Evolutionary conservation across 2,113 vertebrate genomes (phyloP).

Genomic region (Leptodactylus fuscus): DNA sequence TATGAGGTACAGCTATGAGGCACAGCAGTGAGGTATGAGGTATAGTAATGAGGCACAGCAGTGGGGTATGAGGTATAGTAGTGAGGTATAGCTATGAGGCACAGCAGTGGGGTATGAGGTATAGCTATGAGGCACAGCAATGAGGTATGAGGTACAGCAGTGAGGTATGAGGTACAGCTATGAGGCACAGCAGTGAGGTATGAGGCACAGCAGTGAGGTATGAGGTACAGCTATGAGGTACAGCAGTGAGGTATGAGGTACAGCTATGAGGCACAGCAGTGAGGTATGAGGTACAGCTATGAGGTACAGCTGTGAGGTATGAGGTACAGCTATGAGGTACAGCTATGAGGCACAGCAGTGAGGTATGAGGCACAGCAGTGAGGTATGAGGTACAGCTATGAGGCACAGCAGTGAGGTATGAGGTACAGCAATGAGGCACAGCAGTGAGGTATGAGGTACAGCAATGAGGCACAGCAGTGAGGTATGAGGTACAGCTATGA

Average conservation of each 20-base stretch:
- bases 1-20: too few species aligned
- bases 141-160: too few species aligned
- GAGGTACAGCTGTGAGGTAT: too few species aligned
- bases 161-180: neutral
- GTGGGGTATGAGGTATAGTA: neutral
- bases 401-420: too few species aligned
- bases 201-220: neutral
- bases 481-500: neutral
- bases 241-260: conserved; percentile 16
- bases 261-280: neutral
- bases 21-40: neutral
- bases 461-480: neutral
- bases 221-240: too few species aligned
- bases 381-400: too few species aligned
- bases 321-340: too few species aligned
- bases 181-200: neutral
- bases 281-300: neutral
- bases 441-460: too few species aligned
- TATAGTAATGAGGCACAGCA: neutral
- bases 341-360: too few species aligned
- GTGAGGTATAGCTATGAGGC: conserved; percentile 24
- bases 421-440: too few species aligned
- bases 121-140: neutral
- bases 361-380: too few species aligned
- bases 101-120: neutral